phyloP scores from a whole-genome alignment of 2,113 vertebrate genomes.

The Stomatorhinus ivindoensis region DNA sequence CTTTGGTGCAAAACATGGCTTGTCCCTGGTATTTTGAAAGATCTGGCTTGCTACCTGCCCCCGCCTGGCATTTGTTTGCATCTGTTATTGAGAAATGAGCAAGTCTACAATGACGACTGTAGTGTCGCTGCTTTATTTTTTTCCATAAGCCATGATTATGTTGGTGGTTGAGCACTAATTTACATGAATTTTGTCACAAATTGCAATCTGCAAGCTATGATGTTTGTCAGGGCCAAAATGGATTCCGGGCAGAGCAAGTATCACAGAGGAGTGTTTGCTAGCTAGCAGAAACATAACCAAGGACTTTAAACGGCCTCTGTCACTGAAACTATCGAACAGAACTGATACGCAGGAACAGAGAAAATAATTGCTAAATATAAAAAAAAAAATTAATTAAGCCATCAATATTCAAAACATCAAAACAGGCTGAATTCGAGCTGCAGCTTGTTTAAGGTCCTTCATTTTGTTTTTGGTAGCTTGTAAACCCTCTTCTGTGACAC shows the following conservation, averaged over 20 bases:
- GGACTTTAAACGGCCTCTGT: not conserved
- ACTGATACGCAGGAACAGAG: not conserved
- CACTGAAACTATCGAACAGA: not conserved
- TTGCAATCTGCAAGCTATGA: not conserved
- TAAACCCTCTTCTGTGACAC: not conserved
- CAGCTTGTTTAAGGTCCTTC: not conserved
- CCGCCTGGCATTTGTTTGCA: not conserved
- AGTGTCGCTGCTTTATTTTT: not conserved
- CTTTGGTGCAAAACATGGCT: not conserved
- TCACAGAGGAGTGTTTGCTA: not conserved
- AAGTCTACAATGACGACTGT: not conserved
- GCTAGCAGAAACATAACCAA: not conserved
- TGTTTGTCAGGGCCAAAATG: not conserved
- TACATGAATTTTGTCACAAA: not conserved
- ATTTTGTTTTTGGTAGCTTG: not conserved
- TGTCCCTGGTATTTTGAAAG: not conserved
- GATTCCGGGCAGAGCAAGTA: not conserved
- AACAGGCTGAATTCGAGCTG: not conserved
- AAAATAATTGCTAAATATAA: not conserved
- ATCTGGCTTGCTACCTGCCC: conserved; percentile 34
- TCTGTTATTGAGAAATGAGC: not conserved
- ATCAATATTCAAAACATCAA: not conserved
- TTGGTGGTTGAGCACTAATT: not conserved
- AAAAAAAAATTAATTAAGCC: not conserved
- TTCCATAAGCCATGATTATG: not conserved